Conservation (phyloP, 2,797 vertebrate genomes). For the Cyclopterus lumpus region DNA sequence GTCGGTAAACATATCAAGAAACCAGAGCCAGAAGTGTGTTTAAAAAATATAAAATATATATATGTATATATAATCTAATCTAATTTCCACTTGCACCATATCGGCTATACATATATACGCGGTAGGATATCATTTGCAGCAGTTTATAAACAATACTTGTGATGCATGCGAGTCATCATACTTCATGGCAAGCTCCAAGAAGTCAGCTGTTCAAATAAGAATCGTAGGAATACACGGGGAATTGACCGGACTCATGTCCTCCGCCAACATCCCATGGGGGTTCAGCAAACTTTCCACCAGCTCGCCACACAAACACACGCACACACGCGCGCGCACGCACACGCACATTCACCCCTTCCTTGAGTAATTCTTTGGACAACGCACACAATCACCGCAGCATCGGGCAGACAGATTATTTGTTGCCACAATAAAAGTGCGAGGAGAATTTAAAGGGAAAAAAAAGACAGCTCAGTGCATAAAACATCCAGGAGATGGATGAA, state of each 20-base stretch:
- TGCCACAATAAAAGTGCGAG: not conserved
- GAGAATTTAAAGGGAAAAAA: not conserved
- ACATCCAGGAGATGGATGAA: not conserved
- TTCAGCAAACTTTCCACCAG: constrained; percentile 67
- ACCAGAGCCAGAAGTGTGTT: not conserved
- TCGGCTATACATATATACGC: not conserved
- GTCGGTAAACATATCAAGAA: constrained; percentile 4
- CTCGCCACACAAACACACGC: constrained; percentile 16
- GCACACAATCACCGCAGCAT: constrained; percentile 15
- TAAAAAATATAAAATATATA: not conserved
- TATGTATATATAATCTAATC: no score
- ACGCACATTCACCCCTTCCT: constrained; percentile 44
- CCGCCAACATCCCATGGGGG: constrained; percentile 34
- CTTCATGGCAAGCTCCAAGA: not conserved
- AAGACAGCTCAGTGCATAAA: not conserved
- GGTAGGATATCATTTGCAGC: constrained; percentile 5
- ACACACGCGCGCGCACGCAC: no score
- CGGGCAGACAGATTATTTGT: constrained; percentile 23
- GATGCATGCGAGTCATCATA: not conserved
- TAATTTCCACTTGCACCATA: constrained; percentile 1
- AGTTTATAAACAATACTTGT: constrained; percentile 13
- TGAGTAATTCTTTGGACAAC: constrained; percentile 7
- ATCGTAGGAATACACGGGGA: constrained; percentile 2
- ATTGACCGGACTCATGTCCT: not conserved
- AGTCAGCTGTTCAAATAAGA: constrained; percentile 9